Base-by-base conservation (phyloP, 2,797 vertebrate species). In the Chiroxiphia lanceolata region DNA sequence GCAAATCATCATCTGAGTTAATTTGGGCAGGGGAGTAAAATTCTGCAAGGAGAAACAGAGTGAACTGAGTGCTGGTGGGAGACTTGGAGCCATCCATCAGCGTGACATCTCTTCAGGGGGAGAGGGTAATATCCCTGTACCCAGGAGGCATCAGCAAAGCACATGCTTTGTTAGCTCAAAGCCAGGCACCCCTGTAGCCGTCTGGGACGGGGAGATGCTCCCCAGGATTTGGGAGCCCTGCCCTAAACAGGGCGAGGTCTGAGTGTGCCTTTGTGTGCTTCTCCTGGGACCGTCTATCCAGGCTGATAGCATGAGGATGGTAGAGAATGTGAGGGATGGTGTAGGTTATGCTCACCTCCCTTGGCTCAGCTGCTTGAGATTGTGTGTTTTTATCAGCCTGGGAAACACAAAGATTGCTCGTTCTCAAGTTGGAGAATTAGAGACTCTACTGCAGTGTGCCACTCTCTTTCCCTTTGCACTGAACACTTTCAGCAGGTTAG, bases 351-450 rank as follows among this genome's bases (percentile, higher is more conserved):
- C 51, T 38, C 17, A 2, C 22, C 68, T 20, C 45, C 72, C 38
- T 34, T 80, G 45, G 53, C 40, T 57, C 3, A 10, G 31, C 31
- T 80, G 7, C 72, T 90, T 26, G 33, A 29, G 11, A 80, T 90
- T 45, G 19, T 17, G 42, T 0, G 2, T 53, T 78, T 81, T 84
- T 74, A 23, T 65, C 56, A 63, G 60, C 42, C 25, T 56, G 76
- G 50, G 72, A 86, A 86, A 16, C 0, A 1, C 26, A 18, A 16
- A 19, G 1, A 45, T 70, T 21, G 18, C 47, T 77, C 0, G 0
- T 54, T 50, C 44, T 57, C 16, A 7, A 1, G 5, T 15, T 80
- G 42, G 53, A 29, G 53, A 48, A 36, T 33, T 60, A 25, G 34
- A 77, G 54, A 8, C 3, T 2, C 6, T 88, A 64, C 63, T 86